Evolutionary conservation across 2,797 vertebrate genomes (phyloP).

Genomic region (Calcarius lapponicus): DNA sequence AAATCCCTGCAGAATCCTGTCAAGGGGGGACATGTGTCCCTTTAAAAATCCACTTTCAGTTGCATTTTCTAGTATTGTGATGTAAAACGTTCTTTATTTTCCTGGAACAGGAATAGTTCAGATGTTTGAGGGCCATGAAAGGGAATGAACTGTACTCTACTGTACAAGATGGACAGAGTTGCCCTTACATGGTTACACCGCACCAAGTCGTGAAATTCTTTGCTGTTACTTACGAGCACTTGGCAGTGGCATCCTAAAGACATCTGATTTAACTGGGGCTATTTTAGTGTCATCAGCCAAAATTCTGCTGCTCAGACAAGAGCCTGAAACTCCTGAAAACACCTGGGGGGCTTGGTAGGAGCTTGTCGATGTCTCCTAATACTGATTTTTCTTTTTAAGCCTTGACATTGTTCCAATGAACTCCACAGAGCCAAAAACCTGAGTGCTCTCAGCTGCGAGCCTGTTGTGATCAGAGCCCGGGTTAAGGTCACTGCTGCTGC

Average conservation of each 20-base stretch:
- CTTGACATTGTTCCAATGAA: neutral
- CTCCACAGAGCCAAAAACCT: neutral
- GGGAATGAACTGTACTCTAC: slow-evolving; percentile 65
- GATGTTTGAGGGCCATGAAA: slow-evolving; percentile 69
- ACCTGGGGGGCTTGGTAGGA: neutral
- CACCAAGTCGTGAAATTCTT: slow-evolving; percentile 69
- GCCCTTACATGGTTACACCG: slow-evolving; percentile 74
- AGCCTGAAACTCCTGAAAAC: neutral
- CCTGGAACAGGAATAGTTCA: slow-evolving; percentile 66
- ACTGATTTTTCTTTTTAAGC: neutral
- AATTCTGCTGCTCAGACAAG: neutral
- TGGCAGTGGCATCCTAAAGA: slow-evolving; percentile 63
- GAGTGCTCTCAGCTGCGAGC: neutral
- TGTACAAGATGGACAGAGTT: slow-evolving; percentile 58
- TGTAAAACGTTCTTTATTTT: slow-evolving; percentile 56
- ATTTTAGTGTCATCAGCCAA: slow-evolving; percentile 43
- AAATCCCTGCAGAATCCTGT: neutral
- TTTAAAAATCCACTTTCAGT: slow-evolving; percentile 37
- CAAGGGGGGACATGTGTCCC: neutral
- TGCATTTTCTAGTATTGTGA: slow-evolving; percentile 37
- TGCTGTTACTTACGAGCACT: slow-evolving; percentile 49
- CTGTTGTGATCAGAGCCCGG: neutral
- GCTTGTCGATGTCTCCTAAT: neutral
- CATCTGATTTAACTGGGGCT: slow-evolving; percentile 42
- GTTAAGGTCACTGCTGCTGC: neutral